phyloP scores from a whole-genome alignment of 2,797 vertebrate genomes.

The Luscinia megarhynchos region DNA sequence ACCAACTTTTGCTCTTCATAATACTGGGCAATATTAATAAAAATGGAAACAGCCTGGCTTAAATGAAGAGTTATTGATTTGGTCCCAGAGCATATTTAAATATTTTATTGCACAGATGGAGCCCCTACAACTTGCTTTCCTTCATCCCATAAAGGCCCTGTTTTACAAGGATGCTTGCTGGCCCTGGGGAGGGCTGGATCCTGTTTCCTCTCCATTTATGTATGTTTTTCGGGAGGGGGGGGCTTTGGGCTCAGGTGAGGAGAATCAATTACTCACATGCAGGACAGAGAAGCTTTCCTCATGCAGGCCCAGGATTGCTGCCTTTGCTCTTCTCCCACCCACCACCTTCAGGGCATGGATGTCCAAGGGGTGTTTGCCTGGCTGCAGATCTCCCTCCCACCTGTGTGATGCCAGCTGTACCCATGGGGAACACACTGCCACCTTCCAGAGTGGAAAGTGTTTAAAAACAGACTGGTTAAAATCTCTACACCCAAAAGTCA shows the following conservation, averaged over 20 bases:
- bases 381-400: neutral
- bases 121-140: neutral
- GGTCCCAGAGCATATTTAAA: conserved; percentile 10
- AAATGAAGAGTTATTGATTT: conserved; percentile 25
- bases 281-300: neutral
- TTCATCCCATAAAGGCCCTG: neutral
- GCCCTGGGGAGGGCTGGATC: conserved; percentile 1
- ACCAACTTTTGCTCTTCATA: neutral
- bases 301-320: neutral
- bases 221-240: accelerated
- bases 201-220: conserved; percentile 29
- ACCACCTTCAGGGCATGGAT: neutral
- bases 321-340: neutral
- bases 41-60: neutral
- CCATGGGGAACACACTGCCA: neutral
- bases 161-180: conserved; percentile 59
- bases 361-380: neutral
- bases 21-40: neutral
- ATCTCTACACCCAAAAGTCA: neutral
- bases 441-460: neutral
- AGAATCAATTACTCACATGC: neutral
- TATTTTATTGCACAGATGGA: conserved; percentile 52
- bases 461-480: neutral
- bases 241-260: neutral
- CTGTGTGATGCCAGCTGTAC: neutral